A percentile compares a stretch with the other conserved stretches of the same genome.
phyloP scores from a whole-genome alignment of 1,140 invertebrate species.

The Listronotus bonariensis region DNA sequence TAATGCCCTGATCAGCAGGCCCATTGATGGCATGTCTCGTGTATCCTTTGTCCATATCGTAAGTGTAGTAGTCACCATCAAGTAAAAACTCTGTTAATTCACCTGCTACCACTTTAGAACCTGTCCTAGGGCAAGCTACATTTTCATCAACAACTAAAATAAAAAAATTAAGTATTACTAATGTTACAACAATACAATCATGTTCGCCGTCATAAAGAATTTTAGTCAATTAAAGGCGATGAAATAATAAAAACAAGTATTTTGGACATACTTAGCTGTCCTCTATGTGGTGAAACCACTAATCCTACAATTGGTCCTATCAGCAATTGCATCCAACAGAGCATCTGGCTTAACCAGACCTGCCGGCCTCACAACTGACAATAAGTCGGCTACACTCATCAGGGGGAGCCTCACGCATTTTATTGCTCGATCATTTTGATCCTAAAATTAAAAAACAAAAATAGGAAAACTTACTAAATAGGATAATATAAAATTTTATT shows the following conservation, averaged over 20 bases:
- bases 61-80: slow-evolving; percentile 84
- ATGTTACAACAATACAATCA: neutral
- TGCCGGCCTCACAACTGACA: slow-evolving; percentile 85
- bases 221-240: neutral
- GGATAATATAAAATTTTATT: too few relatives aligned
- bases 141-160: slow-evolving; percentile 85
- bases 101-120: slow-evolving; percentile 82
- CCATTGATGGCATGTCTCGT: slow-evolving; percentile 92
- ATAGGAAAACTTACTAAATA: neutral
- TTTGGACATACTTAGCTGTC: slow-evolving; percentile 66
- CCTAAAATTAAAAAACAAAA: slow-evolving; percentile 17
- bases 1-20: slow-evolving; percentile 76
- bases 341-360: slow-evolving; percentile 84
- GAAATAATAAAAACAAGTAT: too few relatives aligned
- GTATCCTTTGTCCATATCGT: slow-evolving; percentile 92
- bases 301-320: slow-evolving; percentile 75
- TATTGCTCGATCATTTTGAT: slow-evolving; percentile 56
- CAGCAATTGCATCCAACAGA: slow-evolving; percentile 92
- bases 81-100: slow-evolving; percentile 86
- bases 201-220: neutral
- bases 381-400: slow-evolving; percentile 84
- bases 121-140: slow-evolving; percentile 77
- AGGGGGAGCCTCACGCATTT: slow-evolving; percentile 81
- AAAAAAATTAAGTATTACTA: slow-evolving; percentile 28
- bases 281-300: slow-evolving; percentile 82